These are phyloP conservation scores for Oasisia sp. DNA, from an alignment of 2,888 invertebrate genomes.

Conservation along the genomic window DNA sequence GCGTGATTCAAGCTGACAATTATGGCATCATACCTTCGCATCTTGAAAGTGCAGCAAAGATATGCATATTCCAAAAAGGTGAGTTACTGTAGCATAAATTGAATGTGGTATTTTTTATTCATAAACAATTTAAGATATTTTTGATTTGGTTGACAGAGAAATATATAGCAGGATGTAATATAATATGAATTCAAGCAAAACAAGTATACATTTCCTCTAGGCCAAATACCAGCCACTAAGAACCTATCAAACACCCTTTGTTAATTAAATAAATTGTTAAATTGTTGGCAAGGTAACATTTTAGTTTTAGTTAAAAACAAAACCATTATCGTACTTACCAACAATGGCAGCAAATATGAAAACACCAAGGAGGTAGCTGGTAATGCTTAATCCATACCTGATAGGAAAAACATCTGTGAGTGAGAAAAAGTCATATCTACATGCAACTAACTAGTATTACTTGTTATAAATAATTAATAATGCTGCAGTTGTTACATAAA, in stretches of 20 bases:
- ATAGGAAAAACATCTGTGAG: constrained; percentile 55
- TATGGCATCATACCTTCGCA: no score
- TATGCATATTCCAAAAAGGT: no score
- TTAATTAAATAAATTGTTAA: constrained; percentile 26
- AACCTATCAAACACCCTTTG: neutral
- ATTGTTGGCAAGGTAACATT: neutral
- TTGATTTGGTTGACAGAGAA: no score
- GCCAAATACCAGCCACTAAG: neutral
- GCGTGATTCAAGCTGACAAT: no score
- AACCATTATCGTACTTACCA: constrained; percentile 69
- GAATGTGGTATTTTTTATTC: no score
- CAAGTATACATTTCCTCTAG: no score
- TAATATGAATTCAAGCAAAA: no score
- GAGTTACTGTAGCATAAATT: no score
- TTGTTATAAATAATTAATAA: neutral
- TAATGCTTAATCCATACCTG: constrained; percentile 96
- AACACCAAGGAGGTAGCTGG: constrained; percentile 95
- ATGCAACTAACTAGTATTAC: neutral
- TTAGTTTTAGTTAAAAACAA: neutral
- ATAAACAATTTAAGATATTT: no score
- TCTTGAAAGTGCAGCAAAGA: no score
- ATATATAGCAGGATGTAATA: no score
- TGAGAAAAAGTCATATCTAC: neutral
- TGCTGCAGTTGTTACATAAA: neutral
- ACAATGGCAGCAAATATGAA: constrained; percentile 98